Percentiles rank a stretch among this genome's conserved stretches.
Evolutionary conservation across 2,113 vertebrate species (phyloP).

Genomic region (Nothoprocta pentlandii): DNA sequence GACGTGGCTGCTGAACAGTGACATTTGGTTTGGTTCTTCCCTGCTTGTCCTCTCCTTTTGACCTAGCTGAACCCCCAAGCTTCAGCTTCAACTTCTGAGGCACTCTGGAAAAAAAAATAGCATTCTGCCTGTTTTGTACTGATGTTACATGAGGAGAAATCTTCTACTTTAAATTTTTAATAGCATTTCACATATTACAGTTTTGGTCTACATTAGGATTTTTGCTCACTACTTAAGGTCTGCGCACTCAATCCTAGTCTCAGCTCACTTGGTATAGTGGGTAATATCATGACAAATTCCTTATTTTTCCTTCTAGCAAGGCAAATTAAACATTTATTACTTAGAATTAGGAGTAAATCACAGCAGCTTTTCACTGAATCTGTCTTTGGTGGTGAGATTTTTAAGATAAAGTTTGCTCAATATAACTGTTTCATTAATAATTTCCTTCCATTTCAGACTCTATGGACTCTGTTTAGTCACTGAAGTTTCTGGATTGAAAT

Average conservation of each 20-base stretch:
- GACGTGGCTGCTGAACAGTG: not conserved
- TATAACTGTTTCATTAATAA: not conserved
- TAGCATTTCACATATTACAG: not conserved
- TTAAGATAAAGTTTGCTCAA: not conserved
- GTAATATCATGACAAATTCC: fast-evolving
- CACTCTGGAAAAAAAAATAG: not conserved
- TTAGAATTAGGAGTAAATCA: not conserved
- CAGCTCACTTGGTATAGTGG: not conserved
- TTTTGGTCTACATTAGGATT: not conserved
- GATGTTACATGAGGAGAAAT: not conserved
- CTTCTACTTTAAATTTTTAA: not conserved
- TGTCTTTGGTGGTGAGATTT: not conserved
- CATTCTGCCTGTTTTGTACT: not conserved
- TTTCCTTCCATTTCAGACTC: not conserved
- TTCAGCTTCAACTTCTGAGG: not conserved
- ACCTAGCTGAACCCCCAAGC: not conserved
- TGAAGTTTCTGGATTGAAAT: not conserved
- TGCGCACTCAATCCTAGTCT: not conserved
- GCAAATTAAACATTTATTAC: not conserved
- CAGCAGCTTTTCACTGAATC: not conserved
- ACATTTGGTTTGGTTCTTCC: not conserved
- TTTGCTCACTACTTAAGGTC: not conserved
- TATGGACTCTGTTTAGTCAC: not conserved
- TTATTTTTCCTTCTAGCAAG: not conserved
- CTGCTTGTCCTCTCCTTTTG: not conserved